Base-by-base conservation (phyloP, 2,888 invertebrate genomes). In the Caenorhabditis plicata region DNA sequence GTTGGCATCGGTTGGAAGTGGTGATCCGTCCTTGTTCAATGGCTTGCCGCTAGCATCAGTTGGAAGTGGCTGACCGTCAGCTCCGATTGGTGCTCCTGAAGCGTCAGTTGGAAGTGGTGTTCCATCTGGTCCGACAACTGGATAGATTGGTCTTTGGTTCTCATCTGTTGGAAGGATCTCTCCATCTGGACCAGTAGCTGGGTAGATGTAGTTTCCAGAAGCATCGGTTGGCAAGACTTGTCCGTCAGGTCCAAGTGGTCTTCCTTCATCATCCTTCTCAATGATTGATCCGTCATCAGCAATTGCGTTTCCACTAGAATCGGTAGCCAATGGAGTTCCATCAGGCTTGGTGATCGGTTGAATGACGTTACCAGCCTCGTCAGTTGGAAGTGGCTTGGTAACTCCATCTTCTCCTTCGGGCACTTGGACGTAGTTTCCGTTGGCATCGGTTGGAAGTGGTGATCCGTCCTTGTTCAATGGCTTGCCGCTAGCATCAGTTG, bases 371-470 rank as follows among this genome's bases (percentile, higher is more conserved):
- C 49, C 41, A 17, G 42, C 38, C 11, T 51, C 45, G 38, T 52
- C 55, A n/a, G n/a, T n/a, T n/a, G n/a, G n/a, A n/a, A n/a, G n/a
- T n/a, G n/a, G n/a, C n/a, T n/a, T n/a, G n/a, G n/a, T n/a, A n/a
- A n/a, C n/a, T n/a, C n/a, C n/a, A n/a, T n/a, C n/a, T n/a, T 33
- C 46, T 2, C 25, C 36, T 36, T 23, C 46, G 20, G 72, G 63
- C 11, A 72, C 19, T 20, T 56, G 42, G 2, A 72, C 43, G 32
- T 47, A 50, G 42, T 61, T 54, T 40, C 68, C 65, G 23, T 32
- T n/a, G 25, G 25, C 39, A 41, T 75, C 74, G 22, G 68, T 73
- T 25, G 75, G 74, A 31, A 74, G 52, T 15, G 58, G 55, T 4
- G 26, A 39, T 20, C 61, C 60, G 26, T 64, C 53, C 11, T 11